phyloP scores from a whole-genome alignment of 2,888 invertebrate genomes.

The Caenorhabditis imperialis region DNA sequence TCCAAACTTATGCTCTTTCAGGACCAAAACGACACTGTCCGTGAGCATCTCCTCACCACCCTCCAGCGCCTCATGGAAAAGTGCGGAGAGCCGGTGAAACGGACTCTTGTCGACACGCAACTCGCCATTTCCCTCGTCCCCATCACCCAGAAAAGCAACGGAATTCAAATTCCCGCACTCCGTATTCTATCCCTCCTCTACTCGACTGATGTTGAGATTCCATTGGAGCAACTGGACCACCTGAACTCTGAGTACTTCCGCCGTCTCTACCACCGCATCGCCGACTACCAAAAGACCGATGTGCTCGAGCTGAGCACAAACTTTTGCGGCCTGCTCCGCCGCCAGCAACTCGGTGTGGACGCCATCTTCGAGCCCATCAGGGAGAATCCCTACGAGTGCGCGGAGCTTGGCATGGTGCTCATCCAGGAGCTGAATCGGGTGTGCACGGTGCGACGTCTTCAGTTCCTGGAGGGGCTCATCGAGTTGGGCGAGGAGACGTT shows the following conservation, averaged over 20 bases:
- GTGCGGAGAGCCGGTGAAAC: slow-evolving; percentile 30
- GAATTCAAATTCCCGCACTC: slow-evolving; percentile 38
- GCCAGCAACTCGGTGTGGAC: slow-evolving; percentile 1
- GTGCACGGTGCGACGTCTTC: slow-evolving; percentile 34
- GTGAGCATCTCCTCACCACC: slow-evolving; percentile 24
- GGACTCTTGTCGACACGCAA: slow-evolving; percentile 49
- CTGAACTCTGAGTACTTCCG: slow-evolving; percentile 48
- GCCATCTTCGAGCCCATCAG: slow-evolving; percentile 33
- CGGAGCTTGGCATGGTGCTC: slow-evolving; percentile 45
- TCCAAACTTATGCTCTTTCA: slow-evolving; percentile 7
- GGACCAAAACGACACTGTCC: slow-evolving; percentile 54
- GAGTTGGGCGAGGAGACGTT: slow-evolving; percentile 21
- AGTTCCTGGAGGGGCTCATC: slow-evolving; percentile 34
- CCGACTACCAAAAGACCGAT: slow-evolving; percentile 21
- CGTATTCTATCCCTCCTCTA: slow-evolving; percentile 40
- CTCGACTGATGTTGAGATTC: slow-evolving; percentile 30
- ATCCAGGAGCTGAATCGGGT: slow-evolving; percentile 44
- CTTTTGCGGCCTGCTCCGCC: slow-evolving; percentile 10
- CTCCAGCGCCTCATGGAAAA: slow-evolving; percentile 30
- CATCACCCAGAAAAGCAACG: slow-evolving; percentile 33
- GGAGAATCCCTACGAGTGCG: slow-evolving; percentile 27
- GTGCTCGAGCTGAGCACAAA: slow-evolving; percentile 35
- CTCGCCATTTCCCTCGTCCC: slow-evolving; percentile 47
- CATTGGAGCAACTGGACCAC: slow-evolving; percentile 51
- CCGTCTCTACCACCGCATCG: slow-evolving; percentile 22